Conservation (phyloP, 2,797 vertebrate species). For the Prionace glauca region DNA sequence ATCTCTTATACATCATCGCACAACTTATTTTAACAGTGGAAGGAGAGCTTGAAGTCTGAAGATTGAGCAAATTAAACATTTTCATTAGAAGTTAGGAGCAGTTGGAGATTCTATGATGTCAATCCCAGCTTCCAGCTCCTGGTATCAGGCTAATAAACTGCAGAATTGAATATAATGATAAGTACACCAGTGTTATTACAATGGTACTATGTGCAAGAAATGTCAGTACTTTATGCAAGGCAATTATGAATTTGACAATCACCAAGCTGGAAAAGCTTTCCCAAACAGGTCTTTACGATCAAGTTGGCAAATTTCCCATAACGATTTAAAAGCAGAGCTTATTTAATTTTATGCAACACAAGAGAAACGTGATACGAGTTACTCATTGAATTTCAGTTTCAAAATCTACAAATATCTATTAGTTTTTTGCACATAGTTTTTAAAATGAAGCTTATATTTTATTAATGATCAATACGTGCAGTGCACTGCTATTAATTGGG, state of each 20-base stretch:
- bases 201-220: neutral
- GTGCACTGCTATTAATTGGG: conserved; percentile 11
- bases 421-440: neutral
- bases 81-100: neutral
- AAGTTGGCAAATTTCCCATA: neutral
- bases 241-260: neutral
- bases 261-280: neutral
- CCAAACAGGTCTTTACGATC: neutral
- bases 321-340: neutral
- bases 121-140: neutral
- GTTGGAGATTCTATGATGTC: neutral
- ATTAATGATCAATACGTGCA: neutral
- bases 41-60: neutral
- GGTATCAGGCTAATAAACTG: neutral
- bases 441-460: neutral
- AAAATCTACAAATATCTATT: neutral
- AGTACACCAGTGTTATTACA: neutral
- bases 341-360: neutral
- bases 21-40: neutral
- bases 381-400: neutral
- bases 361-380: neutral
- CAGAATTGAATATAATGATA: neutral
- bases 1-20: neutral
- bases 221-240: neutral
- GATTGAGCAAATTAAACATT: neutral